Evolutionary conservation across 53 echinoderm and acorn worm genomes (phyloP), one percentile per base, ranked within the genome.

Genomic region (Echinarachnius parma): DNA sequence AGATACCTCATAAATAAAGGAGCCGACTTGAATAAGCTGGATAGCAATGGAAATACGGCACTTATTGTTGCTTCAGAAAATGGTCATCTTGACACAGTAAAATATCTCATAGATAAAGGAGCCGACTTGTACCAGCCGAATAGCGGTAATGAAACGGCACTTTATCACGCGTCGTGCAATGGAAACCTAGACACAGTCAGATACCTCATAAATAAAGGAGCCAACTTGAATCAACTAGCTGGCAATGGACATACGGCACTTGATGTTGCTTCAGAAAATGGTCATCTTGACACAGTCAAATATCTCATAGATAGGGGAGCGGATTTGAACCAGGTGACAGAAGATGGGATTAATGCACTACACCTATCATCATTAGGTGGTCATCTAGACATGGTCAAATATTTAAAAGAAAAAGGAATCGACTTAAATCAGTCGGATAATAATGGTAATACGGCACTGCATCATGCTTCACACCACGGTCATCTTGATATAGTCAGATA

Each of bases 1-100:
- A n/a, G n/a, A n/a, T n/a, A 48, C 21, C 49, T 48, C 49, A 48
- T 48, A 4, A 13, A 9, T 48, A 48, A 48, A 48, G 49, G 49
- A 48, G 49, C 49, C n/a, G 21, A 4, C 4, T 4, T 48, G 4
- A 13, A 48, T 3, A 9, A 48, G 49, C 18, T n/a, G n/a, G 49
- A 48, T 3, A 48, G 21, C 3, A 48, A 48, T 9, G 49, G 49
- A 19, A 4, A 5, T 21, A 48, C 49, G 3, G 4, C 4, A 4
- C 49, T 48, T 48, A 19, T 4, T 21, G n/a, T 3, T 48, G 49
- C 49, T 5, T 48, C 49, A 48, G 4, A 4, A 5, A 9, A 48
- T 3, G 49, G 53, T 53, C 53, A 21, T 53, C 53, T 9, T 21
- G 53, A 53, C 26, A 9, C 26, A 9, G 53, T 53, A 24, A 5